Conservation (phyloP, 2,113 vertebrate species). For the Oenanthe oenanthe region DNA sequence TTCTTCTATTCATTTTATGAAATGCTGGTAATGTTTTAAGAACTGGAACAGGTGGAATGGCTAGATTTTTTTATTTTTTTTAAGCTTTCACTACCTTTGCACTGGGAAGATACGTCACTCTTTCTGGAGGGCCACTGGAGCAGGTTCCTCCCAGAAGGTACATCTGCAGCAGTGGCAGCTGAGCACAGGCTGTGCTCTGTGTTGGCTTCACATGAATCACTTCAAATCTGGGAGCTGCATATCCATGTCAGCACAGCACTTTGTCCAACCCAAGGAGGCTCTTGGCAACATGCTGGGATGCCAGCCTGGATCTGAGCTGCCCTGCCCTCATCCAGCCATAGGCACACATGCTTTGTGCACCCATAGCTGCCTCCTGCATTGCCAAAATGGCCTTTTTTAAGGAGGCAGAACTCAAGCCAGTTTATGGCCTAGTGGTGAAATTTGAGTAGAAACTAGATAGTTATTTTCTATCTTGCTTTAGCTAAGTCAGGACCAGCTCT, state of each 20-base stretch:
- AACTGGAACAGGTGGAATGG: not conserved
- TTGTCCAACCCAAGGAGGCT: not conserved
- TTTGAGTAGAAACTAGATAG: not conserved
- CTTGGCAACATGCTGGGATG: not conserved
- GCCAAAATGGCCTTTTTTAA: not conserved
- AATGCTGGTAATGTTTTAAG: not conserved
- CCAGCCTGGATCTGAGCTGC: not conserved
- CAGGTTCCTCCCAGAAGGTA: not conserved
- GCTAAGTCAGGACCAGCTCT: slow-evolving; percentile 23
- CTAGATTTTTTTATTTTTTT: not conserved
- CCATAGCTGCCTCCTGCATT: not conserved
- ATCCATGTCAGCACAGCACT: not conserved
- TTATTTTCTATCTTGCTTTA: slow-evolving; percentile 25
- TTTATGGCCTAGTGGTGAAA: slow-evolving; percentile 1
- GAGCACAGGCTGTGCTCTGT: not conserved
- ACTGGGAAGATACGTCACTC: not conserved
- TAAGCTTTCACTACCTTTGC: not conserved
- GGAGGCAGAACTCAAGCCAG: not conserved
- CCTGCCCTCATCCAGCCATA: not conserved
- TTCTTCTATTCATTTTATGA: not conserved
- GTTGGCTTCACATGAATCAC: not conserved
- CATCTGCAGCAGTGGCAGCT: not conserved
- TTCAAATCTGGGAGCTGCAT: not conserved
- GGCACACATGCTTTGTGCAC: not conserved
- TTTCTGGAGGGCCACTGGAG: not conserved